Evolutionary conservation across 1,140 invertebrate species (phyloP), one percentile per base, ranked within the genome.

Genomic region (Galleria mellonella): DNA sequence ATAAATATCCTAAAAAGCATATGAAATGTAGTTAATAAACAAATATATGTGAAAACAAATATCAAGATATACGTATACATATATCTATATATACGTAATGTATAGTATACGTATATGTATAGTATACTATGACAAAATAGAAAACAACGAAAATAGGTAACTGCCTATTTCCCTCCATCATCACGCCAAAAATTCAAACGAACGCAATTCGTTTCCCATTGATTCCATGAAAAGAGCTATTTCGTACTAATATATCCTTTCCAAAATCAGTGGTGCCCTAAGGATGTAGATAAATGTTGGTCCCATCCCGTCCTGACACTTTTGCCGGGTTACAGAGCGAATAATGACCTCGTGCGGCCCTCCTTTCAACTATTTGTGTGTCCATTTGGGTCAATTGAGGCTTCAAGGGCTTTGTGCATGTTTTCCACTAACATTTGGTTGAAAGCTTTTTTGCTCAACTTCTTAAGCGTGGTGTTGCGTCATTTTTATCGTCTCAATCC

Each of bases 311-410:
- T 65, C 64, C 62, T 82, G 77, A 84, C 77, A 84, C 69, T 74
- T 77, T 73, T 51, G 51, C 52, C 48, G 66, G 63, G 61, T 65
- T 65, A 66, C 68, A 66, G 53, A 62, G 67, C 72, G 75, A 78
- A 73, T 79, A 82, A 84, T 79, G 77, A 81, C 69, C 72, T 68
- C 66, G 65, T 70, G 40, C 43, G 60, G 62, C 56, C 53, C 61
- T 72, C 55, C 60, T 68, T 74, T 81, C 66, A 74, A 71, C 79
- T 83, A 78, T 83, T 83, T 72, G 69, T 76, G 60, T 73, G 72
- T 64, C 74, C 72, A 82, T 84, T 82, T 78, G 67, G 81, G 77
- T 82, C 77, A 72, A 82, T 82, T 77, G 79, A 66, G 56, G 63
- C 62, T 76, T 59, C 56, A 61, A 60, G 51, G 51, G 64, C 68